These are phyloP conservation scores for Scomber scombrus DNA, from an alignment of 2,113 vertebrate species.

Conservation along the genomic window DNA sequence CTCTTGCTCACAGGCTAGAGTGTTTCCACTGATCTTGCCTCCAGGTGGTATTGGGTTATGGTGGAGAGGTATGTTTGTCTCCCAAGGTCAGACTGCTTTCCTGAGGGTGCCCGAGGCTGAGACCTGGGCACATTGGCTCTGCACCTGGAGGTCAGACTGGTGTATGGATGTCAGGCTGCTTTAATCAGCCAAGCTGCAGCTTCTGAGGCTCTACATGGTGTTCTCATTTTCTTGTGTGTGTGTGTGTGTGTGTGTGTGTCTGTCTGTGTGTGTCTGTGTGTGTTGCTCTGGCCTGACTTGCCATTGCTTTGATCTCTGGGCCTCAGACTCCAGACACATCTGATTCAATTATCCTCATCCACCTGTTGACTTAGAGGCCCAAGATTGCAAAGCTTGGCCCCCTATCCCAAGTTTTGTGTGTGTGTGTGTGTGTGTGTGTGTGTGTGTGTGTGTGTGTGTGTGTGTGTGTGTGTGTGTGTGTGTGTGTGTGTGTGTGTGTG, in stretches of 20 bases:
- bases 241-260: conserved; percentile 44
- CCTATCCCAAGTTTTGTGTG: conserved; percentile 69
- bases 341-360: conserved; percentile 88
- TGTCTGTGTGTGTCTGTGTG: conserved; percentile 32
- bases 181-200: conserved; percentile 82
- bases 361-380: conserved; percentile 86
- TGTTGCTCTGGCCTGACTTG: conserved; percentile 73
- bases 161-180: conserved; percentile 78
- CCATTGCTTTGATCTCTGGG: conserved; percentile 82
- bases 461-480: background rate
- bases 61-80: conserved; percentile 64
- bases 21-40: conserved; percentile 58
- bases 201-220: conserved; percentile 72
- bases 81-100: conserved; percentile 72
- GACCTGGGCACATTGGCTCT: conserved; percentile 62
- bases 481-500: conserved; percentile 36
- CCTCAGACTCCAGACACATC: conserved; percentile 83
- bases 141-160: conserved; percentile 83
- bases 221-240: conserved; percentile 59
- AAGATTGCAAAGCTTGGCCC: conserved; percentile 79
- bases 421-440: conserved; percentile 15
- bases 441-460: background rate
- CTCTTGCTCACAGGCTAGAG: conserved; percentile 22
- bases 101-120: conserved; percentile 64
- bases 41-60: conserved; percentile 62